Evolutionary conservation across 2,113 vertebrate species (phyloP).

Genomic region (Machaerirhynchus nigripectus): DNA sequence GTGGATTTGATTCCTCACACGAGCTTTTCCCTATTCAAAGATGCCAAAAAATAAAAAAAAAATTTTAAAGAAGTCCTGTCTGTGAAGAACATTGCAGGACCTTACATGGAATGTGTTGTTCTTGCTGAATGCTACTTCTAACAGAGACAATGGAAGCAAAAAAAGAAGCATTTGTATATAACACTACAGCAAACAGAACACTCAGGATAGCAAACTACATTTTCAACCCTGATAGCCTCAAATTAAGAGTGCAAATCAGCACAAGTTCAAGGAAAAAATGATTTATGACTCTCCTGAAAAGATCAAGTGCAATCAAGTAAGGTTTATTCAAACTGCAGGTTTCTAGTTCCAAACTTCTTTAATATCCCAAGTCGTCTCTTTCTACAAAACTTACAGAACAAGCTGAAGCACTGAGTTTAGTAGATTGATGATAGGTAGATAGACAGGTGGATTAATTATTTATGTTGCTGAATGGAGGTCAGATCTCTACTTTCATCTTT

Average conservation of each 20-base stretch:
- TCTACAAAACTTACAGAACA: not conserved
- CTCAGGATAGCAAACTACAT: not conserved
- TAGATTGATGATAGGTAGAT: not conserved
- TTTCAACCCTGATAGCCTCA: not conserved
- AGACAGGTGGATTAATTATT: conserved; percentile 30
- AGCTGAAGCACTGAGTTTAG: not conserved
- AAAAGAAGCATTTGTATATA: not conserved
- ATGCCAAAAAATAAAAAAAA: not conserved
- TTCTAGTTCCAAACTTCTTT: not conserved
- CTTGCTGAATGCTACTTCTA: not conserved
- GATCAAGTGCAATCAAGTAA: not conserved
- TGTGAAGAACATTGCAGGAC: not conserved
- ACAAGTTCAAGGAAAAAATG: not conserved
- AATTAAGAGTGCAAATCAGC: not conserved
- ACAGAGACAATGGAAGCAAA: not conserved
- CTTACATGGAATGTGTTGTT: not conserved
- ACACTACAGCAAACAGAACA: not conserved
- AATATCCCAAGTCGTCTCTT: not conserved
- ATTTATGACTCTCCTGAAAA: not conserved
- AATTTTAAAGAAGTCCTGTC: not conserved
- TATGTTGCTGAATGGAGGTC: not conserved
- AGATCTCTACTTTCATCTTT: not conserved
- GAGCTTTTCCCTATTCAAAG: not conserved
- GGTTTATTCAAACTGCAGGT: not conserved
- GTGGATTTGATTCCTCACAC: not conserved